Percentiles rank a stretch among this genome's conserved stretches.
Evolutionary conservation across 2,888 invertebrate genomes (phyloP).

Genomic region (Merodon equestris): DNA sequence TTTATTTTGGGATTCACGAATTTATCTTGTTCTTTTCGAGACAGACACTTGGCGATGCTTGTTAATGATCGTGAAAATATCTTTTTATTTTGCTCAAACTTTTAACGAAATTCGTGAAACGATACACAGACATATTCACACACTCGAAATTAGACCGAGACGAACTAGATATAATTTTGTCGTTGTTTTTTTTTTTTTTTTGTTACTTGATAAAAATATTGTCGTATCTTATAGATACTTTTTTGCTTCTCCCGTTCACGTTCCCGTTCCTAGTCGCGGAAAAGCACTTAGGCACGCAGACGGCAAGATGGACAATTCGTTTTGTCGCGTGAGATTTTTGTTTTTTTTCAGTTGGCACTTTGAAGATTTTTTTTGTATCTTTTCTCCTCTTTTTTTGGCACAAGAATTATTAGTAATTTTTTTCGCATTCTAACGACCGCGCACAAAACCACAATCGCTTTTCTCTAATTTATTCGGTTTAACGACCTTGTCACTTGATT

Average conservation of each 20-base stretch:
- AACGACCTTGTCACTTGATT: conserved; percentile 55
- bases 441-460: conserved; percentile 16
- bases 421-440: conserved; percentile 46
- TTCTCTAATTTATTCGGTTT: conserved; percentile 32
- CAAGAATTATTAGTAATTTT: conserved; percentile 54
- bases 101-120: no score
- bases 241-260: conserved; percentile 3
- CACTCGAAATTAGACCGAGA: conserved; percentile 34
- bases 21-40: conserved; percentile 1
- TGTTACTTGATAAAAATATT: no score
- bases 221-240: conserved; percentile 21
- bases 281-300: conserved; percentile 61
- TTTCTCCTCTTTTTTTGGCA: conserved; percentile 56
- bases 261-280: conserved; percentile 6
- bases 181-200: not conserved
- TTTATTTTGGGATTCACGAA: conserved; percentile 3
- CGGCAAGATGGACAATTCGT: conserved; percentile 53
- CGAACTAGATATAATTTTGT: conserved; percentile 11
- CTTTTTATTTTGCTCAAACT: conserved; percentile 15
- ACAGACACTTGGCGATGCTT: conserved; percentile 21
- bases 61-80: conserved; percentile 44
- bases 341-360: conserved; percentile 55
- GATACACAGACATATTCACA: conserved; percentile 3
- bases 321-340: conserved; percentile 53
- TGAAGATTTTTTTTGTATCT: conserved; percentile 26